These are phyloP conservation scores for Pseudomyrmex dendroicus DNA, from an alignment of 1,140 invertebrate genomes.

Conservation along the genomic window DNA sequence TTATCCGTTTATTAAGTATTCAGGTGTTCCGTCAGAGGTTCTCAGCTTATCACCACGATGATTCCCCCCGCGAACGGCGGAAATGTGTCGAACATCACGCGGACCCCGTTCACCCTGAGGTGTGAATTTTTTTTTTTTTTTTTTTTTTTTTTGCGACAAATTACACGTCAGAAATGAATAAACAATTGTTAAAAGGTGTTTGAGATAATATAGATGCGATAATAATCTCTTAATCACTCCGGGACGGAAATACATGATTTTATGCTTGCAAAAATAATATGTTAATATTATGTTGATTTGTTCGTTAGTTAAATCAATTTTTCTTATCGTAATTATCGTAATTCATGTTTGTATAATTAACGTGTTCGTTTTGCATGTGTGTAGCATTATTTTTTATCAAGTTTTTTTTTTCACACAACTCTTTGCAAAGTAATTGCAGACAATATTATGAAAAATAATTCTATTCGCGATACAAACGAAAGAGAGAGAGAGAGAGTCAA, in stretches of 20 bases:
- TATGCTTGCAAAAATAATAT: background rate
- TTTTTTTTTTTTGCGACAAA: no score
- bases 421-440: no score
- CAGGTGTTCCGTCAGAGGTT: constrained; percentile 84
- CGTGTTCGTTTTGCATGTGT: no score
- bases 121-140: background rate
- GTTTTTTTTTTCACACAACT: background rate
- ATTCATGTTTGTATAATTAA: background rate
- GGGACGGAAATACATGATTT: background rate
- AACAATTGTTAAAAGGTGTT: constrained; percentile 4
- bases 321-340: background rate
- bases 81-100: constrained; percentile 4
- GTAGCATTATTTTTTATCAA: background rate
- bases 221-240: background rate
- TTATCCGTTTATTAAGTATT: constrained; percentile 86
- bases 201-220: background rate
- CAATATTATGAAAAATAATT: no score
- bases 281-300: no score
- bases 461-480: no score
- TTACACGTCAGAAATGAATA: background rate
- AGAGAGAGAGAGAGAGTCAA: no score
- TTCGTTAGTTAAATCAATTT: background rate
- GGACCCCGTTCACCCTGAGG: background rate
- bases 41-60: constrained; percentile 73
- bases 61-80: background rate